Conservation (phyloP, 2,113 vertebrate genomes). For the Tapirus terrestris region DNA sequence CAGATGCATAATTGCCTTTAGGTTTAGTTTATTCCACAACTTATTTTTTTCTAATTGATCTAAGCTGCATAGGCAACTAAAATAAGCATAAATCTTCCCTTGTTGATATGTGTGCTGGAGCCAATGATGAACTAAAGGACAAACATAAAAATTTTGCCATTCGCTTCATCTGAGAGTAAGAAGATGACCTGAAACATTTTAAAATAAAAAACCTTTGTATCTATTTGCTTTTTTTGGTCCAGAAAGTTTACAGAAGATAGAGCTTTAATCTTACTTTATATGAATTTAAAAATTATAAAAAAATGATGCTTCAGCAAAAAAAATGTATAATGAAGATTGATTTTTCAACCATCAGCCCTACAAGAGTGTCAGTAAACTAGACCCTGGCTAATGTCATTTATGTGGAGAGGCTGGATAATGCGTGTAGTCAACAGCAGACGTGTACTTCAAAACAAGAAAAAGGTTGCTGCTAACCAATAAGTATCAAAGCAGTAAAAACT, state of each 20-base stretch:
- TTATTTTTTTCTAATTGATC: neutral
- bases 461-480: slow-evolving; percentile 43
- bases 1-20: slow-evolving; percentile 17
- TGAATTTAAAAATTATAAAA: slow-evolving; percentile 45
- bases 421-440: neutral
- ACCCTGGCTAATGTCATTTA: neutral
- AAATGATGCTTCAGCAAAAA: slow-evolving; percentile 34
- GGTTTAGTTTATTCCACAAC: neutral
- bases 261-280: neutral
- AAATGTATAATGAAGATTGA: slow-evolving; percentile 39
- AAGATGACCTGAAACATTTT: neutral
- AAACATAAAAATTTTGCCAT: neutral
- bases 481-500: slow-evolving; percentile 18
- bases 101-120: neutral
- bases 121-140: neutral
- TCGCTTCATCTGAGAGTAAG: neutral
- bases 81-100: slow-evolving; percentile 2
- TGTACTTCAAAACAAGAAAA: neutral
- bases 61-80: neutral
- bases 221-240: neutral
- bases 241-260: neutral
- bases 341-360: slow-evolving; percentile 43
- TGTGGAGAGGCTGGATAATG: neutral
- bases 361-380: slow-evolving; percentile 4
- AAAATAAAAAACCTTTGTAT: neutral